A percentile compares a stretch with the other conserved stretches of the same genome.
Evolutionary conservation across 2,113 vertebrate genomes (phyloP).

Genomic region (Cryptoleucopteryx plumbea): DNA sequence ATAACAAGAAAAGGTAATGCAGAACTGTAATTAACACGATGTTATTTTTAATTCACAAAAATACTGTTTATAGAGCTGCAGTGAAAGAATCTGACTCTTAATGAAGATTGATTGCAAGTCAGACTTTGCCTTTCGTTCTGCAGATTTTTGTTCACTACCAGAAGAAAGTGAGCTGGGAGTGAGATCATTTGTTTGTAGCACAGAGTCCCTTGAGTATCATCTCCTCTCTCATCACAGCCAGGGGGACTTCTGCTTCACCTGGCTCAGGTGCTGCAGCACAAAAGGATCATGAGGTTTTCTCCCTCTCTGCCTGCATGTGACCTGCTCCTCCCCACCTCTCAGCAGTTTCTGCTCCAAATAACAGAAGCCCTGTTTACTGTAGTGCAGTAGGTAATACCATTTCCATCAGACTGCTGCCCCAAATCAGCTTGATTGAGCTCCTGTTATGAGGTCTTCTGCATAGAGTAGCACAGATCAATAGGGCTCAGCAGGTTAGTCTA

Average conservation of each 20-base stretch:
- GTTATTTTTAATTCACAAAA: constrained; percentile 65
- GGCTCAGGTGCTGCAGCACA: background rate
- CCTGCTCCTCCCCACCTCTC: background rate
- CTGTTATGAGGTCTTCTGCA: background rate
- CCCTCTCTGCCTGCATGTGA: background rate
- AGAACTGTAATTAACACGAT: constrained; percentile 55
- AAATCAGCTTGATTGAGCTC: background rate
- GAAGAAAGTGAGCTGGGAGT: background rate
- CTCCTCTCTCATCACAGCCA: background rate
- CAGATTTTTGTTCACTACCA: constrained; percentile 20
- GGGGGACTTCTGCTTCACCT: background rate
- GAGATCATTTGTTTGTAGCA: constrained; percentile 16
- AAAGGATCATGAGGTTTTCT: background rate
- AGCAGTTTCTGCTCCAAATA: background rate
- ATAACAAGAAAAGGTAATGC: constrained; percentile 61
- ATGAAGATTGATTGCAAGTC: constrained; percentile 53
- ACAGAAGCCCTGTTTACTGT: background rate
- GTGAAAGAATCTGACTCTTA: constrained; percentile 48
- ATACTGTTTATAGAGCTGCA: constrained; percentile 46
- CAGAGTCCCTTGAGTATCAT: background rate
- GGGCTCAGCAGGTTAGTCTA: background rate
- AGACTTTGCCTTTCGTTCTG: background rate
- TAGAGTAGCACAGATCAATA: background rate
- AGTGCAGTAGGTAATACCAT: no score
- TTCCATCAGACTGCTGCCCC: background rate